These are phyloP conservation scores for Spialia ferax DNA, from an alignment of 2,888 invertebrate species.

Conservation along the genomic window DNA sequence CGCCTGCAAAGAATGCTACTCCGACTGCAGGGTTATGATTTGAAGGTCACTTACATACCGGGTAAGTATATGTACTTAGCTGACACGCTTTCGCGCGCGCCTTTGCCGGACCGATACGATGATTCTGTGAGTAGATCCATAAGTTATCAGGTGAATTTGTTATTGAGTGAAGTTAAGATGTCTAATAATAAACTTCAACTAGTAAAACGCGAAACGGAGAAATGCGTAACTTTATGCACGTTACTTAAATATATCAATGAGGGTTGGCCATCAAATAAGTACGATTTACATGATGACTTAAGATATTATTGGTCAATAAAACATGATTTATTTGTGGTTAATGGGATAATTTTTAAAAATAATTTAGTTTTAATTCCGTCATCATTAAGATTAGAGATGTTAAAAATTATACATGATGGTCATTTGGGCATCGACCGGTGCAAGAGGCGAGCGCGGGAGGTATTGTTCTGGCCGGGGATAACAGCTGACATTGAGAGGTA, in stretches of 20 bases:
- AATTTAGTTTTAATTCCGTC: conserved; percentile 48
- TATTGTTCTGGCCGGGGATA: conserved; percentile 54
- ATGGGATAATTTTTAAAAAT: conserved; percentile 48
- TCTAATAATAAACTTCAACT: too few relatives aligned
- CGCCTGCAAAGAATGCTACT: conserved; percentile 52
- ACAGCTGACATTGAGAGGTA: conserved; percentile 46
- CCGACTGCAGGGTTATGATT: conserved; percentile 47
- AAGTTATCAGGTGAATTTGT: conserved; percentile 43
- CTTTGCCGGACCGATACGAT: too few relatives aligned
- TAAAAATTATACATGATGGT: conserved; percentile 49
- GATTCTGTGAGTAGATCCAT: conserved; percentile 40
- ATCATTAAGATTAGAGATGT: conserved; percentile 44
- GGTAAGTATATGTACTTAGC: conserved; percentile 52
- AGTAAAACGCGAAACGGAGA: conserved; percentile 41
- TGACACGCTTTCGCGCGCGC: conserved; percentile 49
- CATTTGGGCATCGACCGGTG: conserved; percentile 52
- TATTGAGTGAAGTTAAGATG: conserved; percentile 42
- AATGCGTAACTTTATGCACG: conserved; percentile 34
- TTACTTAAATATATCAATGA: conserved; percentile 43
- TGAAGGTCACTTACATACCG: conserved; percentile 47
- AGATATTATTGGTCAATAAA: too few relatives aligned
- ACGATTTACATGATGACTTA: too few relatives aligned
- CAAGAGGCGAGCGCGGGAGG: conserved; percentile 50
- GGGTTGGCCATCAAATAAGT: conserved; percentile 53
- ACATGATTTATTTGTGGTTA: too few relatives aligned